Base-by-base conservation (phyloP, 2,113 vertebrate genomes). In the Platysternon megacephalum region DNA sequence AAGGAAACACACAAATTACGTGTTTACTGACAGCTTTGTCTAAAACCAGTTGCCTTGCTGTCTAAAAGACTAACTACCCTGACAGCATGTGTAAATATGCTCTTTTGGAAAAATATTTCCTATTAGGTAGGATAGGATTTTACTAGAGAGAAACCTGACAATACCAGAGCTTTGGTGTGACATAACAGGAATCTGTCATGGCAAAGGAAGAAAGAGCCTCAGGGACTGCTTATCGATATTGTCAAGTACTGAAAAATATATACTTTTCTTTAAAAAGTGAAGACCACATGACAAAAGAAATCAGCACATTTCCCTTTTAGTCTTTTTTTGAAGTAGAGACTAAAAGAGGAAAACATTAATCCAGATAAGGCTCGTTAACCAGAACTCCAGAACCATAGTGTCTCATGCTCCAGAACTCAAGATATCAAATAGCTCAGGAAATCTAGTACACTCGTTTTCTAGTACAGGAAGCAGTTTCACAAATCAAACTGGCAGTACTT, bases 191-290 rank as follows among this genome's bases (percentile, higher is more conserved):
- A 53, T 85, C 86, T 94, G 87, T 89, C 52, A 86, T 51, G 86
- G 87, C 85, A 87, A 94, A 79, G 2, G 44, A 46, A 90, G 87
- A 58, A 89, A 82, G 86, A 96, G 52, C 76, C 91, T 93, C 81
- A 4, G 91, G 87, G 89, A 48, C 84, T 82, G 87, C 92, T 85
- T 92, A 89, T 61, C 89, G 46, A 84, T 81, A 61, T 21, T 87
- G 5, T 0, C 55, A 0, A 79, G 49, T 53, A 87, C 35, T 26
- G 91, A 85, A 78, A 86, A 83, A 72, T 2, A 81, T 56, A 86
- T 24, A 48, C 2, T 24, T n/a, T 55, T 82, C 17, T 87, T 86
- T 78, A 76, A 85, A 78, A 91, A 65, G 51, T 88, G 61, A 90
- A 94, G 85, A 85, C 82, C 93, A 89, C 48, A 26, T 11, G 46